phyloP scores from a whole-genome alignment of 1,140 invertebrate genomes.

The Dreissena rostriformis region DNA sequence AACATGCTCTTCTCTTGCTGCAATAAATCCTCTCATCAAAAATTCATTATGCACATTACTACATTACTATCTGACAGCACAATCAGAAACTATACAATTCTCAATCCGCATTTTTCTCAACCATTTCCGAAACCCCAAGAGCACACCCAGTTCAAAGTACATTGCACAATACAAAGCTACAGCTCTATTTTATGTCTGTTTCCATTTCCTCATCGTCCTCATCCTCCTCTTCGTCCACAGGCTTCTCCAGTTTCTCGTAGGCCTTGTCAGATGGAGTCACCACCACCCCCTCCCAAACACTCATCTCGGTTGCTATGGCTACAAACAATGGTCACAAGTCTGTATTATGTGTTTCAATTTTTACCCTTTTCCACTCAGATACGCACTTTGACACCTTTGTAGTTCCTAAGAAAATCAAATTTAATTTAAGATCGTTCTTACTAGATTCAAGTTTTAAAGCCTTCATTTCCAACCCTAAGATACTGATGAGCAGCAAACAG shows the following conservation, averaged over 20 bases:
- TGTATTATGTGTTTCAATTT: too few species aligned
- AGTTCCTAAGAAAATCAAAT: too few species aligned
- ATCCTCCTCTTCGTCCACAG: conserved; percentile 73
- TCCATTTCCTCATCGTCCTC: conserved; percentile 71
- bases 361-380: too few species aligned
- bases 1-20: too few species aligned
- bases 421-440: too few species aligned
- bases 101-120: neutral
- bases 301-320: conserved; percentile 88
- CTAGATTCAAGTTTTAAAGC: too few species aligned
- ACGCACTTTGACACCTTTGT: too few species aligned
- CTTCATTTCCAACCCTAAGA: too few species aligned
- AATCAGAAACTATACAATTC: neutral
- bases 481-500: too few species aligned
- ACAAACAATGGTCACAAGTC: conserved; percentile 36
- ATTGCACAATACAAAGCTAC: too few species aligned
- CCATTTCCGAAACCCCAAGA: neutral
- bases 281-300: conserved; percentile 96
- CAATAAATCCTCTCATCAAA: too few species aligned
- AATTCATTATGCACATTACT: neutral
- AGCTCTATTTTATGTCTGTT: conserved; percentile 81
- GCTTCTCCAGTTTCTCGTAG: conserved; percentile 83
- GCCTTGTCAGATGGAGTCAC: conserved; percentile 95
- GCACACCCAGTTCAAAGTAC: too few species aligned
- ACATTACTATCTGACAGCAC: neutral